Evolutionary conservation across 1,140 invertebrate genomes (phyloP).

Genomic region (Pogonognathellus flavescens): DNA sequence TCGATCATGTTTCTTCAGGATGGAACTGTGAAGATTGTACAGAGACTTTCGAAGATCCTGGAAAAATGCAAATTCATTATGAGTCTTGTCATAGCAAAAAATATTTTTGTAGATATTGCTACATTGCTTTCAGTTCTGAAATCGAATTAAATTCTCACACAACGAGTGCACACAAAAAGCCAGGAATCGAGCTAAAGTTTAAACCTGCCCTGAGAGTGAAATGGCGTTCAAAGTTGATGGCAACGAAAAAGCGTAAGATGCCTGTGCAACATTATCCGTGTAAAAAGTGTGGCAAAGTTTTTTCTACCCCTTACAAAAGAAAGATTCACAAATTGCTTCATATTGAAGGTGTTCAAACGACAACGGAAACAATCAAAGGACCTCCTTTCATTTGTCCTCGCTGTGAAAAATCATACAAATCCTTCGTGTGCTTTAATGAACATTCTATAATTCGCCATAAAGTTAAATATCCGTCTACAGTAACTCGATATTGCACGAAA

Average conservation of each 20-base stretch:
- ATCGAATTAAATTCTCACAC: background rate
- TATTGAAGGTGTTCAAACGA: background rate
- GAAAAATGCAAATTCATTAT: background rate
- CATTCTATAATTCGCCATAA: background rate
- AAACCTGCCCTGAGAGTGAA: background rate
- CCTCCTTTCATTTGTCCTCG: background rate
- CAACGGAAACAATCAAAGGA: background rate
- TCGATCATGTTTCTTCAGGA: constrained; percentile 1
- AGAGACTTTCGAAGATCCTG: background rate
- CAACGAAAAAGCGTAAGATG: too few species aligned
- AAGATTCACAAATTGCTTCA: background rate
- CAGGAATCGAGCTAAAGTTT: background rate
- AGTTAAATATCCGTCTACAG: background rate
- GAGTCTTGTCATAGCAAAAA: background rate
- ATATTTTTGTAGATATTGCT: background rate
- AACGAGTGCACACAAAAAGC: background rate
- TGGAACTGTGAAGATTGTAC: background rate
- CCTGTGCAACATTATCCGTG: constrained; percentile 4
- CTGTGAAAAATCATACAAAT: background rate
- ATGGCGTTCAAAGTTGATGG: background rate
- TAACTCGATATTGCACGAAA: background rate
- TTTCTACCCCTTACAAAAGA: background rate
- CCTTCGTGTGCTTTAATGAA: background rate
- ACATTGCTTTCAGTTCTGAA: background rate
- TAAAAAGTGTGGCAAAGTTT: background rate